Evolutionary conservation across 2,797 vertebrate species (phyloP).

Genomic region (Eupleurogrammus muticus): DNA sequence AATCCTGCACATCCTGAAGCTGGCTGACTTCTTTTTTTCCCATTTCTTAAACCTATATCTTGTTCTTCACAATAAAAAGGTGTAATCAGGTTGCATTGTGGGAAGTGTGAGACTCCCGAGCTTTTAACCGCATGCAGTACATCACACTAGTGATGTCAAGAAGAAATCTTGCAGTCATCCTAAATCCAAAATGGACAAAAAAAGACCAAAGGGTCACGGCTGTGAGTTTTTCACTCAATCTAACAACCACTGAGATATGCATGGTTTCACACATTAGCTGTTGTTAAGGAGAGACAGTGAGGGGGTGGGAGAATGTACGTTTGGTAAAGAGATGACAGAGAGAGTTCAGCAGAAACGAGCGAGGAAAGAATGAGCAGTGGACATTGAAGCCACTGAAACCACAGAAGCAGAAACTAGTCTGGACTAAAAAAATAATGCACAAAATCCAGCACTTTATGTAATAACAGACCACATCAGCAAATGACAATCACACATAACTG

Average conservation of each 20-base stretch:
- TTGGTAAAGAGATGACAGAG: conserved; percentile 9
- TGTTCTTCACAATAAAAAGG: not conserved
- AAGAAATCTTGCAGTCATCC: conserved; percentile 4
- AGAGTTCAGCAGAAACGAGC: not conserved
- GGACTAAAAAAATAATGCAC: conserved; percentile 18
- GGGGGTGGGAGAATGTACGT: conserved; percentile 15
- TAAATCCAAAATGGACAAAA: conserved; percentile 21
- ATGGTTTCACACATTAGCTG: conserved; percentile 31
- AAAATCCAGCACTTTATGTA: conserved; percentile 17
- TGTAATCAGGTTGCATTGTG: not conserved
- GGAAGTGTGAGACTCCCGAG: not conserved
- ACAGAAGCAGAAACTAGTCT: conserved; percentile 26
- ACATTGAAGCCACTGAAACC: too few species aligned
- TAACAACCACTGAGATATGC: conserved; percentile 38
- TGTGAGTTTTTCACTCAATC: conserved; percentile 22
- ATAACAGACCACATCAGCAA: conserved; percentile 9
- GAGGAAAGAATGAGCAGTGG: conserved; percentile 2
- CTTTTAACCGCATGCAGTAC: conserved; percentile 5
- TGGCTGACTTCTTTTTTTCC: not conserved
- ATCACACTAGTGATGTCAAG: conserved; percentile 20
- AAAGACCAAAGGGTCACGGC: conserved; percentile 11
- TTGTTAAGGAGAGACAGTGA: conserved; percentile 18
- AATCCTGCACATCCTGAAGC: not conserved
- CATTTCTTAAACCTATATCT: too few species aligned
- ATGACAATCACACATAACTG: conserved; percentile 21